Evolutionary conservation across 2,888 invertebrate genomes (phyloP).

Genomic region (Xiphydria camelus): DNA sequence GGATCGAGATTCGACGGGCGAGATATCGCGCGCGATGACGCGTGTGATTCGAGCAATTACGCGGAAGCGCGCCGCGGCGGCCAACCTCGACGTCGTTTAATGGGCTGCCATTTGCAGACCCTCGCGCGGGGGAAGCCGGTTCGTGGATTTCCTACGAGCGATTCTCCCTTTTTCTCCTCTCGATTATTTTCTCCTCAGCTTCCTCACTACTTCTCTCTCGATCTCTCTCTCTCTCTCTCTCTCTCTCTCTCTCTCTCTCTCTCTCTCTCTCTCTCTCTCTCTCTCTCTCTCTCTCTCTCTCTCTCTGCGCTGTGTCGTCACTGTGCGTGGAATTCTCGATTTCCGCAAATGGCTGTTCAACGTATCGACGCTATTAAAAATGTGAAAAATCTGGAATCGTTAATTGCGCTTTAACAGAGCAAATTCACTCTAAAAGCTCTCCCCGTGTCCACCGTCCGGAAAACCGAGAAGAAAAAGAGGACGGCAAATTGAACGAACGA

Average conservation of each 20-base stretch:
- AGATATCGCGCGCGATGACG: neutral
- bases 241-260: constrained; percentile 22
- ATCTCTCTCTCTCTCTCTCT: constrained; percentile 18
- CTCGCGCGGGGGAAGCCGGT: constrained; percentile 1
- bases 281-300: constrained; percentile 30
- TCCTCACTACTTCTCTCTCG: constrained; percentile 8
- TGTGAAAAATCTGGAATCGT: too few relatives aligned
- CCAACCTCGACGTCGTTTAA: constrained; percentile 11
- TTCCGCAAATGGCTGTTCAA: too few relatives aligned
- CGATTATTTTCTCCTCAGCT: too few relatives aligned
- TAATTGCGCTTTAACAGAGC: too few relatives aligned
- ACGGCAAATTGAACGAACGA: too few relatives aligned
- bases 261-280: constrained; percentile 28
- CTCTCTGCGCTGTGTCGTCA: constrained; percentile 23
- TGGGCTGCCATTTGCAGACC: constrained; percentile 15
- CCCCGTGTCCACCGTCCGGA: too few relatives aligned
- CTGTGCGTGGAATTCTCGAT: too few relatives aligned
- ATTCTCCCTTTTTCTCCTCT: too few relatives aligned
- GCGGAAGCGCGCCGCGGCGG: constrained; percentile 13
- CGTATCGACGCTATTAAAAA: too few relatives aligned
- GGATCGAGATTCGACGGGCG: neutral
- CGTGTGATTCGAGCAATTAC: constrained; percentile 17
- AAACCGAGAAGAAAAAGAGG: too few relatives aligned
- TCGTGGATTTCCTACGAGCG: too few relatives aligned
- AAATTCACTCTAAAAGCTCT: too few relatives aligned